These are phyloP conservation scores for Aphidius ervi DNA, from an alignment of 1,140 invertebrate genomes.

Conservation along the genomic window DNA sequence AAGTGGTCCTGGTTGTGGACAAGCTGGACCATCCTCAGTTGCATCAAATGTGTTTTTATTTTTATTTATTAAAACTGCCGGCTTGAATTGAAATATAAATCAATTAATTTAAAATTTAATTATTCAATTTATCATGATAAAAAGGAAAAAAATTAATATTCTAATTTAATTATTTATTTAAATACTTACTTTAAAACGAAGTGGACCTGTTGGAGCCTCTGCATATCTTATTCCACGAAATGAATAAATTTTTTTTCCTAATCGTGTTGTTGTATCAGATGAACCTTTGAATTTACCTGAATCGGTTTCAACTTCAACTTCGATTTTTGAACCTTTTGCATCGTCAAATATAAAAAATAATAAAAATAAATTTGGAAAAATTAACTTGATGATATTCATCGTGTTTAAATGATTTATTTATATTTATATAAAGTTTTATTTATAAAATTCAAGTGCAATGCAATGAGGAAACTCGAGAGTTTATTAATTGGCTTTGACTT, in stretches of 20 bases:
- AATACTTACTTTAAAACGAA: conserved; percentile 57
- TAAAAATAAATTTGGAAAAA: too few species aligned
- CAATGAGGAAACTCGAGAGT: too few species aligned
- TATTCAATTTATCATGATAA: neutral
- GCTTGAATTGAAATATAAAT: conserved; percentile 33
- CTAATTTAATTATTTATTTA: conserved; percentile 5
- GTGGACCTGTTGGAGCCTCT: conserved; percentile 57
- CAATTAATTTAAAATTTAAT: neutral
- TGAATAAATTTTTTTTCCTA: conserved; percentile 58
- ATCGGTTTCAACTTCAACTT: conserved; percentile 28
- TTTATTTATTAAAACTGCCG: conserved; percentile 53
- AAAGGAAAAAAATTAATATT: neutral
- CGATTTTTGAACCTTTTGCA: too few species aligned
- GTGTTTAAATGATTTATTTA: too few species aligned
- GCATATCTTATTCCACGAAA: conserved; percentile 66
- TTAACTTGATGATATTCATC: too few species aligned
- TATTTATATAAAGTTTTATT: too few species aligned
- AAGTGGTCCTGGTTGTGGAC: conserved; percentile 25
- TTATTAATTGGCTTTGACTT: too few species aligned
- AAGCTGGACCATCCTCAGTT: conserved; percentile 42
- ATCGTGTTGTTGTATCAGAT: conserved; percentile 35
- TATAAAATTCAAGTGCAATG: too few species aligned
- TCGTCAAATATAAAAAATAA: too few species aligned
- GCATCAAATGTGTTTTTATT: conserved; percentile 50
- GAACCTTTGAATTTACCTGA: conserved; percentile 49